These are phyloP conservation scores for Loriculus beryllinus DNA, from an alignment of 2,797 vertebrate genomes.

Conservation along the genomic window DNA sequence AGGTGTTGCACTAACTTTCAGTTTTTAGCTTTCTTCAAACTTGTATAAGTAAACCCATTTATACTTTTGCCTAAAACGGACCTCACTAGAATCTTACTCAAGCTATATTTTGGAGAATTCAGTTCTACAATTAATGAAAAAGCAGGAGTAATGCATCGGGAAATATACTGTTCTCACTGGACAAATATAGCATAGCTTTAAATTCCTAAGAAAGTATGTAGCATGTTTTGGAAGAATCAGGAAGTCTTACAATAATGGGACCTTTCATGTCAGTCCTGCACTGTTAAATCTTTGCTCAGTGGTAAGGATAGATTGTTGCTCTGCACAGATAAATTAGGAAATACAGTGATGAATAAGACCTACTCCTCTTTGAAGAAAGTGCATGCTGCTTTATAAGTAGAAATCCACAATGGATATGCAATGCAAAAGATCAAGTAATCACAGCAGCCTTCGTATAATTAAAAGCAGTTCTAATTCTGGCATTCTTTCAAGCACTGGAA, in stretches of 20 bases:
- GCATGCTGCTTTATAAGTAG: slow-evolving; percentile 28
- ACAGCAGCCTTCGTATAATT: slow-evolving; percentile 48
- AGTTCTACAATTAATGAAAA: neutral
- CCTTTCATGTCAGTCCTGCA: neutral
- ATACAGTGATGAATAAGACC: neutral
- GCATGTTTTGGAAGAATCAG: neutral
- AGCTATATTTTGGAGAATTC: neutral
- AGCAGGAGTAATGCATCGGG: neutral
- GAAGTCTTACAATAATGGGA: neutral
- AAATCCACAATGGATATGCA: slow-evolving; percentile 41
- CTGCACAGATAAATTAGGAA: neutral
- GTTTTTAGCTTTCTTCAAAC: neutral
- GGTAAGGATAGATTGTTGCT: neutral
- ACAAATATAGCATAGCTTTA: neutral
- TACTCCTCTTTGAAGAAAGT: slow-evolving; percentile 37
- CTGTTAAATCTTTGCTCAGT: neutral
- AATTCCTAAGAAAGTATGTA: neutral
- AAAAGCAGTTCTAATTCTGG: slow-evolving; percentile 50
- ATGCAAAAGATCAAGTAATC: slow-evolving; percentile 9
- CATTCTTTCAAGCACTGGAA: slow-evolving; percentile 57
- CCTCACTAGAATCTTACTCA: neutral
- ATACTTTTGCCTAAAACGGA: neutral
- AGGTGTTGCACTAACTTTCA: neutral
- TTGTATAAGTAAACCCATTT: neutral
- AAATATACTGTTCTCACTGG: neutral